Evolutionary conservation across 2,888 invertebrate species (phyloP), one percentile per base, ranked within the genome.

Genomic region (Drosophila recens): DNA sequence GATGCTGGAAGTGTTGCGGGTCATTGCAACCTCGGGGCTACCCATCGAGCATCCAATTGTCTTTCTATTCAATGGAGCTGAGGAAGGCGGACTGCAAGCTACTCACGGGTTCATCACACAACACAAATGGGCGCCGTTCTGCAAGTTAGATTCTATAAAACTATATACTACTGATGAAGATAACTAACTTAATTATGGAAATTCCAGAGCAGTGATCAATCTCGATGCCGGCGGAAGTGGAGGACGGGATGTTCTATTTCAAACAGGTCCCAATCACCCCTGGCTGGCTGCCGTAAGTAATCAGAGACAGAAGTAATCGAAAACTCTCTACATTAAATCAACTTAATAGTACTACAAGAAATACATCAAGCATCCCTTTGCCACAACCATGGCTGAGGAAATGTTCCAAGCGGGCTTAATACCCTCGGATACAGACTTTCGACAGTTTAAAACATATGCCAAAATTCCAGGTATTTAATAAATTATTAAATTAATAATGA

Each of bases 151-250:
- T 30, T 23, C 3, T 10, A 10, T 30, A 17, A 17, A 17, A 17
- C 17, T 17, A 17, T 17, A 17, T 17, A 17, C 17, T 17, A 17
- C 17, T 17, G 17, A 17, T 17, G 17, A 17, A 17, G 17, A 17
- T 17, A 17, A 17, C 17, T 17, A 17, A 1, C 17, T 17, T 1
- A 17, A 17, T 17, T 17, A 17, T 17, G 1, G 1, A 17, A 17
- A 17, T 17, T 17, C 17, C 17, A 17, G 17, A 17, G 17, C 17
- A 17, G 17, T 17, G 17, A 17, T 99, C 45, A 99, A 99, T 92
- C 92, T 99, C 65, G 99, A 99, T 92, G 96, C 98, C 0, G 97
- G 96, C 52, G 99, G 98, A 0, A 96, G 97, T 90, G 98, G 98
- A 20, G 97, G 98, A 0, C 95, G 96, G 71, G 97, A 98, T 78